Conservation (phyloP, 2,888 invertebrate species). For the Amiota minor region DNA sequence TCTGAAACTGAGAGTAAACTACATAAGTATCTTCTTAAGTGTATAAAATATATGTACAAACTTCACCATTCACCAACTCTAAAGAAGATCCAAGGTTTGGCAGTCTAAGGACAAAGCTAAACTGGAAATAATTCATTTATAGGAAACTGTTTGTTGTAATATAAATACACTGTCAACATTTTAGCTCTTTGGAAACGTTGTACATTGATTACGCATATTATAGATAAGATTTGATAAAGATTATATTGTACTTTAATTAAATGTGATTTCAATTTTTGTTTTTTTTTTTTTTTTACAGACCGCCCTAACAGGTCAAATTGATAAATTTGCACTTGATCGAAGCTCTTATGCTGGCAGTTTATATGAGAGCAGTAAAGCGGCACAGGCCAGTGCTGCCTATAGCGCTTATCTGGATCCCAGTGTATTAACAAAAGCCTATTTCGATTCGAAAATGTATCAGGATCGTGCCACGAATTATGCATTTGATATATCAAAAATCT, state of each 20-base stretch:
- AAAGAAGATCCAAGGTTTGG: too few species aligned
- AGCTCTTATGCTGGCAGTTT: slow-evolving; percentile 61
- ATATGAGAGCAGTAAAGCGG: slow-evolving; percentile 62
- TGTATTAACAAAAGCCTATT: slow-evolving; percentile 74
- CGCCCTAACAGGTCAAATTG: slow-evolving; percentile 72
- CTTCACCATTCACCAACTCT: too few species aligned
- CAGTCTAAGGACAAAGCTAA: too few species aligned
- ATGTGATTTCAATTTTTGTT: neutral
- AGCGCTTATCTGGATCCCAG: slow-evolving; percentile 74
- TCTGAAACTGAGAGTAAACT: too few species aligned
- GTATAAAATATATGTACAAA: too few species aligned
- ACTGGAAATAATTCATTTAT: too few species aligned
- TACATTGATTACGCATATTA: too few species aligned
- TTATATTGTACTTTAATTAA: neutral
- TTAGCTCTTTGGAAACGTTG: too few species aligned
- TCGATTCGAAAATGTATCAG: slow-evolving; percentile 74
- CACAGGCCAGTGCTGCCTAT: slow-evolving; percentile 72
- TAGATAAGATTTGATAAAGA: neutral
- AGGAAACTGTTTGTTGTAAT: too few species aligned
- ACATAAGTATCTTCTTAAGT: too few species aligned
- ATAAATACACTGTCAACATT: too few species aligned
- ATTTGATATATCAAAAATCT: slow-evolving; percentile 74
- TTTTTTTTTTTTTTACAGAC: slow-evolving; percentile 50
- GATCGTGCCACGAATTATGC: slow-evolving; percentile 74
- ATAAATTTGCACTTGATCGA: slow-evolving; percentile 73